Evolutionary conservation across 2,888 invertebrate species (phyloP), one percentile per base, ranked within the genome.

Genomic region (Anorthoa munda): DNA sequence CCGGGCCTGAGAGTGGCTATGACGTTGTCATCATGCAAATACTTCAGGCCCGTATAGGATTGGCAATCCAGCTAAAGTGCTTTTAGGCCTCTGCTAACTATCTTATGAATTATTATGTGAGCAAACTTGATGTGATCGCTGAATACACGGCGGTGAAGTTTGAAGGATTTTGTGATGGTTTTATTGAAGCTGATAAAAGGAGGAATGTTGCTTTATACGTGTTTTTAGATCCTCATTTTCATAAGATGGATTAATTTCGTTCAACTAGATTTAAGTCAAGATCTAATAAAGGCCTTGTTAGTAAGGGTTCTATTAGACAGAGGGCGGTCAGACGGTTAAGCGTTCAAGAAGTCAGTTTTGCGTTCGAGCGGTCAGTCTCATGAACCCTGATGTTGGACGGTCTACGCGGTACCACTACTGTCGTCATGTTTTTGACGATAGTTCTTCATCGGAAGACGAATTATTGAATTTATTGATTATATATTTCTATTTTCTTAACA

Each of bases 1-100:
- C 81, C 46, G 21, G 17, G 71, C 78, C 76, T 79, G 82, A 82
- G 87, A 88, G 88, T 92, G 92, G 88, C 90, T 91, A 91, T 92
- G 92, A 92, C 91, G 90, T 88, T 90, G 84, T 89, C 91, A 90
- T 91, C 90, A 92, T 90, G 92, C 92, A 94, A 93, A 94, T 93
- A 92, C 88, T 89, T 90, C 77, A 75, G 69, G 60, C 82, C 84
- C 78, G 77, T 81, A 87, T 79, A 87, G 89, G 89, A 93, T 94
- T 93, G 93, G 88, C 94, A 94, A 94, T 94, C 91, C 88, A 75
- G 89, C 86, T 88, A 84, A 90, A 94, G 93, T 92, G 94, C 93
- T 92, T 93, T 92, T 90, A 92, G 89, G 88, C 85, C 79, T 86
- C 85, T 89, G 88, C 92, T 93, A 92, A 93, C 92, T 92, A 92